Evolutionary conservation across 1,140 invertebrate genomes (phyloP).

Genomic region (Drosophila nasuta): DNA sequence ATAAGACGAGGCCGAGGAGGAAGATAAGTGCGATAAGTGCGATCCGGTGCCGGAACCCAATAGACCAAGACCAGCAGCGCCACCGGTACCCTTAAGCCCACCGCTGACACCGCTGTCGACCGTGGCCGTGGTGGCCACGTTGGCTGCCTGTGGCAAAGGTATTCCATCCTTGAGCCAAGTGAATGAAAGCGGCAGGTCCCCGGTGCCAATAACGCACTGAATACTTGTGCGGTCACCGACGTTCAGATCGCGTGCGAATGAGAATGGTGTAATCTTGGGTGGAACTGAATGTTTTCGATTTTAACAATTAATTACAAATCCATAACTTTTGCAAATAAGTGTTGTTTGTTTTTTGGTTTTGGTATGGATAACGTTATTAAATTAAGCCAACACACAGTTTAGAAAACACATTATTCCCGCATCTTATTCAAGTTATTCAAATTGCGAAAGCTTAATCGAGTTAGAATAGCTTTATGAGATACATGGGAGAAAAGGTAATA

Average conservation of each 20-base stretch:
- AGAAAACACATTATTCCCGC: too few relatives aligned
- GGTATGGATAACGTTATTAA: too few relatives aligned
- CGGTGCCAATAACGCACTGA: conserved; percentile 89
- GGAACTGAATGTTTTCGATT: conserved; percentile 85
- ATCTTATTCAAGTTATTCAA: too few relatives aligned
- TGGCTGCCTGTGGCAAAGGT: conserved; percentile 63
- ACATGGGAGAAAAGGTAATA: too few relatives aligned
- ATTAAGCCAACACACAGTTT: not conserved
- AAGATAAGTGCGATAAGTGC: conserved; percentile 12
- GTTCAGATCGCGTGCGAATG: conserved; percentile 88
- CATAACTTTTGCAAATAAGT: not conserved
- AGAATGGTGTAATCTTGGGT: conserved; percentile 89
- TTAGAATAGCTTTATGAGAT: too few relatives aligned
- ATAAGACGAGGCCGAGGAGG: not conserved
- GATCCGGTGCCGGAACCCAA: conserved; percentile 45
- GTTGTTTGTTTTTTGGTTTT: not conserved
- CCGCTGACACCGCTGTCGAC: conserved; percentile 65
- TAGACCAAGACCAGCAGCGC: conserved; percentile 50
- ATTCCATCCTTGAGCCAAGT: conserved; percentile 90
- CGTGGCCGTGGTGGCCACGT: not conserved
- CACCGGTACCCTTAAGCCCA: conserved; percentile 72
- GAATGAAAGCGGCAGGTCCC: conserved; percentile 89
- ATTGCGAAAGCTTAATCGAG: too few relatives aligned
- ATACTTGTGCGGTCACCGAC: conserved; percentile 89
- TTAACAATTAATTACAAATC: conserved; percentile 13